Conservation (phyloP, 2,113 vertebrate genomes). For the Regulus satrapa region DNA sequence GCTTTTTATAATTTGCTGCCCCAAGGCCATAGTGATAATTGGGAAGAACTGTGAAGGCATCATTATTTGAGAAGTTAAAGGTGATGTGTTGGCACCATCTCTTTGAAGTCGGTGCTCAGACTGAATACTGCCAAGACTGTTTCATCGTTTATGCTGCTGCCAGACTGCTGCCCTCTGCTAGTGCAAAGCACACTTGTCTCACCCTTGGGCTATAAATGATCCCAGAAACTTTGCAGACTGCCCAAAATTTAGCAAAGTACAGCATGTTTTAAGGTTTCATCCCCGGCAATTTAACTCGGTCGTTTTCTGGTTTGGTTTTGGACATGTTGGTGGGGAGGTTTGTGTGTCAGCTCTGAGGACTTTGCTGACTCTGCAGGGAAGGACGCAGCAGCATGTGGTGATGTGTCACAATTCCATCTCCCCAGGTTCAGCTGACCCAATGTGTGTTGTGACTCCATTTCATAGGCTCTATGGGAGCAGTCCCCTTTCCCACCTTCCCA, state of each 20-base stretch:
- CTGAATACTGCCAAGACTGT: fast-evolving
- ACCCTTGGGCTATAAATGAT: background rate
- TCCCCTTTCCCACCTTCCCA: background rate
- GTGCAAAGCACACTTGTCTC: fast-evolving
- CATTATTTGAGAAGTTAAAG: background rate
- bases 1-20: background rate
- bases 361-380: background rate
- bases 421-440: background rate
- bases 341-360: background rate
- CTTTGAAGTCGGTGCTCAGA: background rate
- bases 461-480: background rate
- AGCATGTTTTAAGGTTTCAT: background rate
- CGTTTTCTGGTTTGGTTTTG: background rate
- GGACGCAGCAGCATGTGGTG: background rate
- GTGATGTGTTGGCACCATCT: background rate
- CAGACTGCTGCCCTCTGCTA: background rate
- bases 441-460: background rate
- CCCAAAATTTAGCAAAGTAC: background rate
- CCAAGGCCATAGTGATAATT: background rate
- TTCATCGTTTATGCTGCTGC: background rate
- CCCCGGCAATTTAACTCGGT: background rate
- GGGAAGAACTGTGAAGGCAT: background rate
- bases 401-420: background rate
- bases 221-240: background rate
- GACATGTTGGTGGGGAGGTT: background rate